Evolutionary conservation across 2,113 vertebrate genomes (phyloP), one percentile per base, ranked within the genome.

Genomic region (Pycnonotus jocosus): DNA sequence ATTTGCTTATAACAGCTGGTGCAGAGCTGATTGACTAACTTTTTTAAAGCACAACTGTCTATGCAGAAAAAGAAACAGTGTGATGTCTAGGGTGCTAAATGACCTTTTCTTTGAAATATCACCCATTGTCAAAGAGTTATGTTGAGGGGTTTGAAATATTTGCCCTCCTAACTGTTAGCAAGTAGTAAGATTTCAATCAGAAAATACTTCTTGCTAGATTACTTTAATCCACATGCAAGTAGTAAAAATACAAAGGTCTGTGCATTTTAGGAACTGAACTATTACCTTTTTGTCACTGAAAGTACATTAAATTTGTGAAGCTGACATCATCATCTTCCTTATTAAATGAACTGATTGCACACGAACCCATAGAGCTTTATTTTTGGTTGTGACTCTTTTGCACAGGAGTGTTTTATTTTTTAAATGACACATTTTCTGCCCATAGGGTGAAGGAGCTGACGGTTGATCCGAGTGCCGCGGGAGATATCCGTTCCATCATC

Each of bases 371-470:
- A 92, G 58, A 92, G 33, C 40, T 72, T 95, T 96, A 28, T 91
- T 95, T 95, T 93, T 82, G 5, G 8, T 77, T 69, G 21, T 66
- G 40, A 45, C 45, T 87, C 5, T 56, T 90, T 50, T 88, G 37
- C 21, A 18, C 9, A 20, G 57, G 31, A 85, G 27, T 57, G 86
- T 92, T n/a, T 62, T 97, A 37, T 96, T 88, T 88, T 82, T 50
- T 54, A 92, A 37, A 62, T 74, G 9, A n/a, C 74, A 88, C 16
- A 2, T 97, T 94, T 97, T 93, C 44, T 93, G 53, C 56, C 89
- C 1, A 1, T 82, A 99, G 99, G 95, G 98, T 99, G 91, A 99
- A 99, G 97, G 99, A 99, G 96, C 95, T 99, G 79, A 97, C 96
- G 0, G 98, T 98, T 19, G 98, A 99, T 94, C 98, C 98, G 4